Base-by-base conservation (phyloP, 2,797 vertebrate genomes). In the Poecilia velifera region DNA sequence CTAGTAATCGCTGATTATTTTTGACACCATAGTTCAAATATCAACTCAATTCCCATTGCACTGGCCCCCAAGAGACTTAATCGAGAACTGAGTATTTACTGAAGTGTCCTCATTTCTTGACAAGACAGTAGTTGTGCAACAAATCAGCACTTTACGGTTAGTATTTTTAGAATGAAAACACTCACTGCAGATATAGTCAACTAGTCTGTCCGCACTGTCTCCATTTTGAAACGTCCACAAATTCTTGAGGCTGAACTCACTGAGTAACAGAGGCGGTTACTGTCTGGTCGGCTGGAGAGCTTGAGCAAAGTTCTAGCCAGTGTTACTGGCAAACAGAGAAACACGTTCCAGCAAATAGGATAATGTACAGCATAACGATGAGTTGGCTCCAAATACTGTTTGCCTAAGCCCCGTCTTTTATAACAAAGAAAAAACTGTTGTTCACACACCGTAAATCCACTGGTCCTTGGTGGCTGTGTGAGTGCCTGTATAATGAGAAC, bases 331-430 rank as follows among this genome's bases (percentile, higher is more conserved):
- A 88, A 90, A 88, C 73, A 81, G 45, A 80, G 83, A 90, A 87
- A 88, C 79, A 82, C 81, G 87, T 91, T 92, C 86, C 89, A 91
- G 84, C 84, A 90, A 92, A 91, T 80, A 71, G 90, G 92, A 94
- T 92, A 90, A 93, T 91, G 89, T 86, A 90, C 84, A 89, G 89
- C 90, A 88, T 91, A 93, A 92, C 76, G 84, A 92, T 93, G 88
- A 89, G 84, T 76, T 91, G 91, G 90, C 86, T 88, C 86, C 80
- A 90, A 87, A 89, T 79, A 82, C 86, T 93, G 91, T 94, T 94
- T 92, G 88, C 80, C 81, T 93, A 91, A 92, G 74, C 87, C 84
- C 73, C 46, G 75, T 78, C 85, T 12, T 91, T 43, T 80, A 70
- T n/a, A 57, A 55, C 64, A 68, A 83, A 92, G 41, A 36, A 79